phyloP scores from a whole-genome alignment of 2,797 vertebrate species.

The Choloepus didactylus region DNA sequence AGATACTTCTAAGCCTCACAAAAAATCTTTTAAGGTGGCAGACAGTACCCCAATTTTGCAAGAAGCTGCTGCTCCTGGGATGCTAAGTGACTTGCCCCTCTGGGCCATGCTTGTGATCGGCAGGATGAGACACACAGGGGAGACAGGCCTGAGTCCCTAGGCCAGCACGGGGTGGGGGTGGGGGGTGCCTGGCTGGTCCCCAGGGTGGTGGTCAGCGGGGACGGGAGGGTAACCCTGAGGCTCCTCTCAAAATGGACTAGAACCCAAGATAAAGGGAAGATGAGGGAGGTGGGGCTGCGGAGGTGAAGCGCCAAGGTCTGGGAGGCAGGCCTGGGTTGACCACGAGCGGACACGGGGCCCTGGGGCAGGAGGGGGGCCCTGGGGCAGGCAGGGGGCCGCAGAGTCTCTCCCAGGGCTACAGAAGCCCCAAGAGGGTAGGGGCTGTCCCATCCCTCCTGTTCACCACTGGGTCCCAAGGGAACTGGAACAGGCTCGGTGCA shows the following conservation, averaged over 20 bases:
- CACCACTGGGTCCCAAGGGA: background rate
- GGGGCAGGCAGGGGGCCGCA: too few species aligned
- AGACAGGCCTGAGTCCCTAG: background rate
- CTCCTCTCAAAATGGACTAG: background rate
- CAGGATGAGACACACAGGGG: too few species aligned
- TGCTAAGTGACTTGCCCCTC: background rate
- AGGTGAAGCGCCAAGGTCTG: background rate
- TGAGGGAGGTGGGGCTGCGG: background rate
- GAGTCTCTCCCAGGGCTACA: too few species aligned
- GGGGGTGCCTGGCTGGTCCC: background rate
- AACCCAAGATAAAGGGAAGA: background rate
- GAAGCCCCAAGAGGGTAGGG: background rate
- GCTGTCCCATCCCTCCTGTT: background rate
- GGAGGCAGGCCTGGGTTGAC: background rate
- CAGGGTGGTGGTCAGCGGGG: background rate
- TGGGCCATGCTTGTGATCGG: too few species aligned
- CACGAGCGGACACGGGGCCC: background rate
- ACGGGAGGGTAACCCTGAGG: background rate
- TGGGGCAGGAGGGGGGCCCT: too few species aligned
- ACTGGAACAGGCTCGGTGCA: background rate
- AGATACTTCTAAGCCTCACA: background rate
- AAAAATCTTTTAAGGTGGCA: background rate
- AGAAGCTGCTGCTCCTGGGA: background rate
- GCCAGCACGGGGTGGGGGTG: accelerated
- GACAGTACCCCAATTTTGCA: background rate